Conservation (phyloP, 2,113 vertebrate genomes). For the Bagarius yarrelli region DNA sequence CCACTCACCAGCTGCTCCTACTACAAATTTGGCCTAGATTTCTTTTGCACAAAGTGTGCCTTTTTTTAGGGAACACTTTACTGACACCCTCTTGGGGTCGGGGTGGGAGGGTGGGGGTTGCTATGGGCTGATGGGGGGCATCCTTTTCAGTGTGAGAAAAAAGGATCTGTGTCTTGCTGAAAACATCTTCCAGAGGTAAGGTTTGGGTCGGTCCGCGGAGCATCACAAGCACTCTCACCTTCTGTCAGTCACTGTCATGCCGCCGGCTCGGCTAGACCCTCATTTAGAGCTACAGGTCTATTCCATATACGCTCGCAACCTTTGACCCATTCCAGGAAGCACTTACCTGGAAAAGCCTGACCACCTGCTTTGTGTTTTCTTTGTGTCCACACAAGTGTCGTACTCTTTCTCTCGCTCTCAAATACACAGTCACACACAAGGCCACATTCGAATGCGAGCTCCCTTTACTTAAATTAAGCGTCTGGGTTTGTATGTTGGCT, state of each 20-base stretch:
- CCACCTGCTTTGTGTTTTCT: conserved; percentile 57
- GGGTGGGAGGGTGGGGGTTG: no score
- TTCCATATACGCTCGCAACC: conserved; percentile 43
- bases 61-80: background rate
- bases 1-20: background rate
- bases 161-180: conserved; percentile 25
- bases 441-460: background rate
- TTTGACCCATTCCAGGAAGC: conserved; percentile 52
- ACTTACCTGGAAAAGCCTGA: conserved; percentile 53
- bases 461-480: conserved; percentile 1
- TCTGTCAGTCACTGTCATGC: conserved; percentile 47
- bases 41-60: conserved; percentile 29
- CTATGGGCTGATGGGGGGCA: background rate
- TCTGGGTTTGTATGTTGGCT: background rate
- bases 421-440: background rate
- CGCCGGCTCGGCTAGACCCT: conserved; percentile 18
- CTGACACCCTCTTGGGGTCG: background rate
- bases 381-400: background rate
- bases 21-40: conserved; percentile 31
- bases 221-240: conserved; percentile 50
- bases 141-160: conserved; percentile 35
- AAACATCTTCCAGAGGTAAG: conserved; percentile 42
- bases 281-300: conserved; percentile 28
- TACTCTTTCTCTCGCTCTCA: background rate
- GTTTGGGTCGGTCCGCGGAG: conserved; percentile 30